Percentiles rank a stretch among this genome's conserved stretches.
phyloP scores from a whole-genome alignment of 2,888 invertebrate species.

The Embidobia sp. region DNA sequence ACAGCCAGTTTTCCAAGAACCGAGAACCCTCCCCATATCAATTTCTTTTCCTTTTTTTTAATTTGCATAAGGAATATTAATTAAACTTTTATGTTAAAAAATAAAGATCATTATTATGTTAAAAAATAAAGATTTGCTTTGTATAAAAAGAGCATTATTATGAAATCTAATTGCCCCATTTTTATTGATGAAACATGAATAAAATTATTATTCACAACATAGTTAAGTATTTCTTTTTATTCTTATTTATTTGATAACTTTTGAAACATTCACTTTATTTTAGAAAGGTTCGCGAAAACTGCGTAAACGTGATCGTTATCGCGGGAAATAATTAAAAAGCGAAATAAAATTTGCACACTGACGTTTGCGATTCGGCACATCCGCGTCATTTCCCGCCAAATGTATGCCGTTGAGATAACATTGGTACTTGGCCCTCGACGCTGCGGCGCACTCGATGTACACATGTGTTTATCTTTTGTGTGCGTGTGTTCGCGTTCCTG shows the following conservation, averaged over 20 bases:
- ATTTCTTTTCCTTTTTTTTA: too few species aligned
- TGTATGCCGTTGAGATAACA: constrained; percentile 55
- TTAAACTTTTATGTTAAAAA: too few species aligned
- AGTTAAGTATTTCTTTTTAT: neutral
- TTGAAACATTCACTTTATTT: too few species aligned
- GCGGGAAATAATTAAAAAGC: constrained; percentile 36
- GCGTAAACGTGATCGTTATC: constrained; percentile 4
- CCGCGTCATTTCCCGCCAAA: constrained; percentile 47
- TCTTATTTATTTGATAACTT: too few species aligned
- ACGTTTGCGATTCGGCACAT: constrained; percentile 46
- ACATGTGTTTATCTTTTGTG: constrained; percentile 55
- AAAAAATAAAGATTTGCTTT: too few species aligned
- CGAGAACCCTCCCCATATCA: constrained; percentile 65
- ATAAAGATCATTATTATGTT: too few species aligned
- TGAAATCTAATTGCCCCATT: too few species aligned
- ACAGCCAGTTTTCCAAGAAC: constrained; percentile 68
- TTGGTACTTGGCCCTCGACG: constrained; percentile 60
- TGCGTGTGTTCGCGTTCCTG: constrained; percentile 38
- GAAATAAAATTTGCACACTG: constrained; percentile 38
- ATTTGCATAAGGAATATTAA: neutral
- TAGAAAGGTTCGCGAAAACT: too few species aligned
- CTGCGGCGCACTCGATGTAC: constrained; percentile 45
- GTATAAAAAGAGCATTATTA: too few species aligned
- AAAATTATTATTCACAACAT: neutral
- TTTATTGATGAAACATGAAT: too few species aligned